Evolutionary conservation across 2,113 vertebrate genomes (phyloP), one percentile per base, ranked within the genome.

Genomic region (Lota lota): DNA sequence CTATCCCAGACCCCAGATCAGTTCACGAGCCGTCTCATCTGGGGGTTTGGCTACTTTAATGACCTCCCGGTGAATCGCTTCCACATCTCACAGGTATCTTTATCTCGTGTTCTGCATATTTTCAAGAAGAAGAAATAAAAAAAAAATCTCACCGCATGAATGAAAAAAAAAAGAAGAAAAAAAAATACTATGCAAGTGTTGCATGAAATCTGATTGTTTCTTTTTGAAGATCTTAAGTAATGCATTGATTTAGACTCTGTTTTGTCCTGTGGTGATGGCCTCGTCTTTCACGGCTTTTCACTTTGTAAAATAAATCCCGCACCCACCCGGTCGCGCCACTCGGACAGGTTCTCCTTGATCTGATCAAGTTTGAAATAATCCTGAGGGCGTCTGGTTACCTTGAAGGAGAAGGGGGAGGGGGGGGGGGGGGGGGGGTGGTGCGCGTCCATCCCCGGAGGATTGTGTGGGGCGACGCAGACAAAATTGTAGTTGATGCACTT

Each of bases 101-200:
- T 88, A 88, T 82, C 80, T 83, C 86, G 81, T 89, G 83, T 92
- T 91, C 83, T 88, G 88, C 89, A 90, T 89, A 88, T 91, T 88
- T 91, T 91, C 40, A 81, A 77, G 67, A 79, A 54, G 65, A 71
- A 75, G 76, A 74, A 84, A 87, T 47, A 74, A 84, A 87, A 47
- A 47, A 47, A 14, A 47, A 47, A 12, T 11, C 40, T 47, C 61
- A 71, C 77, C 83, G 90, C 91, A 92, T 92, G 90, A 87, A 88
- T 83, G 74, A 68, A 81, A 78, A 82, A 85, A 83, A 84, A 61
- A n/a, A 7, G 59, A 72, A 69, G 67, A 36, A 66, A 75, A 83
- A 90, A 92, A 88, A 85, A 88, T 73, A 84, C 92, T 93, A 93
- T 93, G 92, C 92, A 93, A 93, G 90, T 91, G 88, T 91, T 93